Evolutionary conservation across 2,797 vertebrate genomes (phyloP), one percentile per base, ranked within the genome.

Genomic region (Benthosema pterotum): DNA sequence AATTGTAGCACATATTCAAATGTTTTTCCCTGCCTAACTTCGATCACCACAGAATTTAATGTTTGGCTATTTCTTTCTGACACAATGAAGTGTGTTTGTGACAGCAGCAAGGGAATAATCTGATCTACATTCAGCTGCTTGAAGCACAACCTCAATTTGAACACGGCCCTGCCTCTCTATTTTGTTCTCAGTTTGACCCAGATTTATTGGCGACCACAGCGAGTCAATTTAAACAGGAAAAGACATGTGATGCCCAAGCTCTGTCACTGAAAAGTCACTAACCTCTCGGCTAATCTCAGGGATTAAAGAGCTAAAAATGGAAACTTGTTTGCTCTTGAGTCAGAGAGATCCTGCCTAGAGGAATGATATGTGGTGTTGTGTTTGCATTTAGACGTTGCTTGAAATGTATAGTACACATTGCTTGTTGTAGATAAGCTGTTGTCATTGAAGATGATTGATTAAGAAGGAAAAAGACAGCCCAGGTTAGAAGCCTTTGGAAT

Each of bases 221-320:
- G 3, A 80, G 69, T 84, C 63, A 65, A 74, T 71, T 53, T 59
- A 77, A 79, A 67, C 8, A 68, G 72, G 87, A 78, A 67, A 62
- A 78, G 69, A 63, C 75, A 69, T 83, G 79, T 69, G 68, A 83
- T 83, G 77, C 78, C 78, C 81, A 88, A 79, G 85, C 82, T 78
- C 72, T 82, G 65, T 69, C 67, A 81, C 71, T 83, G 75, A 83
- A 65, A 86, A 83, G 79, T 80, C 82, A 82, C 69, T 90, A 86
- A 78, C 83, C n/a, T 86, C 85, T 53, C 2, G 53, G 80, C 77
- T 93, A 89, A 92, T 91, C 89, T 87, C 22, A n/a, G 54, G 86
- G 86, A 91, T 92, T 90, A 89, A 67, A 61, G 47, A 58, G 81
- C 85, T 91, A 90, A 86, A 92, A 89, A 78, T 82, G 85, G 83